These are phyloP conservation scores for Macroglossus sobrinus DNA, from an alignment of 2,113 vertebrate genomes.

Conservation along the genomic window DNA sequence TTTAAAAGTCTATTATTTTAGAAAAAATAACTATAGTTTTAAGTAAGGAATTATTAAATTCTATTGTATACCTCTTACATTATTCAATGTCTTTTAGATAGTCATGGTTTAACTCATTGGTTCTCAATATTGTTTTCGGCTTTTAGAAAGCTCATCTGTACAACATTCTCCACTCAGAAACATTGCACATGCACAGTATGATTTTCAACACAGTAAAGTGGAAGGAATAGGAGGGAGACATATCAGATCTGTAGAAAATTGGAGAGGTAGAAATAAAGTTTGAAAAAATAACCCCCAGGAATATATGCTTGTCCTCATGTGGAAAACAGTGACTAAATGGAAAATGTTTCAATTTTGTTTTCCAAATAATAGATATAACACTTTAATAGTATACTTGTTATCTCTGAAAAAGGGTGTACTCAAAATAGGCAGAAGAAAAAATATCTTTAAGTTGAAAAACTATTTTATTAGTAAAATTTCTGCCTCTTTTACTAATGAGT, in stretches of 20 bases:
- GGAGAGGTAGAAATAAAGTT: neutral
- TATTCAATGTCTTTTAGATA: neutral
- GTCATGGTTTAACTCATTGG: neutral
- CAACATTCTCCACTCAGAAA: neutral
- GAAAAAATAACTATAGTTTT: neutral
- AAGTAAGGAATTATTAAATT: constrained; percentile 29
- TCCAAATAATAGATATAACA: neutral
- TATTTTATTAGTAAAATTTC: neutral
- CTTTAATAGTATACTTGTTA: neutral
- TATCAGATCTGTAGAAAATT: neutral
- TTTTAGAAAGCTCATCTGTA: neutral
- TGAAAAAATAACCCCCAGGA: neutral
- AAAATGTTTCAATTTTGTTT: neutral
- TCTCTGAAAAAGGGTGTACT: neutral
- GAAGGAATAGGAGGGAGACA: neutral
- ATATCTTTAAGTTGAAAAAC: neutral
- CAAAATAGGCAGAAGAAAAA: neutral
- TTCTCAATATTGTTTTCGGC: neutral
- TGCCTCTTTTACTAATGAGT: neutral
- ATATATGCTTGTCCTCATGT: neutral
- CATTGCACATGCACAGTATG: neutral
- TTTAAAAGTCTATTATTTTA: constrained; percentile 25
- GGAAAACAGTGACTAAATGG: neutral
- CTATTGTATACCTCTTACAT: neutral
- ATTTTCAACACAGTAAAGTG: neutral